A percentile compares a stretch with the other conserved stretches of the same genome.
Conservation (phyloP, 2,113 vertebrate species). For the Cavia aperea region DNA sequence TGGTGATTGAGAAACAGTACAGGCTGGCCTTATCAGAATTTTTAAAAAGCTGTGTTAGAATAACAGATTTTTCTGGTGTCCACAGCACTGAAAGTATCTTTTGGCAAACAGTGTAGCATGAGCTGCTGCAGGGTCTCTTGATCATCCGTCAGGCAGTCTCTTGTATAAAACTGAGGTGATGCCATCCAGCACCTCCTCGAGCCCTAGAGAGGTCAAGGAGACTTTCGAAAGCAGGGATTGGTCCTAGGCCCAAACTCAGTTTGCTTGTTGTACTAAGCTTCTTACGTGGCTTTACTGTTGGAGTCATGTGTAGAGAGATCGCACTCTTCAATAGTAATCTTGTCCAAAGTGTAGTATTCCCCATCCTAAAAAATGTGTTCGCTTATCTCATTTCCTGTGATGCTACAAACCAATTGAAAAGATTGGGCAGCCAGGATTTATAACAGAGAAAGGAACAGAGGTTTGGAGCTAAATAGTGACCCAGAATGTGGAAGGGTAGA, state of each 20-base stretch:
- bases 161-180: not conserved
- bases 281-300: not conserved
- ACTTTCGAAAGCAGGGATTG: not conserved
- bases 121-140: not conserved
- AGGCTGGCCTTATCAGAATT: not conserved
- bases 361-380: not conserved
- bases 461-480: not conserved
- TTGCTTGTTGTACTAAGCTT: not conserved
- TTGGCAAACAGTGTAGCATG: not conserved
- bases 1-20: not conserved
- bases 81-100: not conserved
- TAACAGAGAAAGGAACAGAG: not conserved
- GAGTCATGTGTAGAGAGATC: not conserved
- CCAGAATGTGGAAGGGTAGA: not conserved
- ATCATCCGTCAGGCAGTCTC: not conserved
- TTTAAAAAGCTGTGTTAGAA: slow-evolving; percentile 22
- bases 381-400: not conserved
- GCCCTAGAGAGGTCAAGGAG: not conserved
- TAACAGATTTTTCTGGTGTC: not conserved
- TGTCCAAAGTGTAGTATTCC: not conserved
- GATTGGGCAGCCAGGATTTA: not conserved
- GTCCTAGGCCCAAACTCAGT: not conserved
- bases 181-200: too few species aligned
- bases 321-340: not conserved
- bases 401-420: not conserved